These are phyloP conservation scores for Tuberolachnus salignus DNA, from an alignment of 2,888 invertebrate genomes.

Conservation along the genomic window DNA sequence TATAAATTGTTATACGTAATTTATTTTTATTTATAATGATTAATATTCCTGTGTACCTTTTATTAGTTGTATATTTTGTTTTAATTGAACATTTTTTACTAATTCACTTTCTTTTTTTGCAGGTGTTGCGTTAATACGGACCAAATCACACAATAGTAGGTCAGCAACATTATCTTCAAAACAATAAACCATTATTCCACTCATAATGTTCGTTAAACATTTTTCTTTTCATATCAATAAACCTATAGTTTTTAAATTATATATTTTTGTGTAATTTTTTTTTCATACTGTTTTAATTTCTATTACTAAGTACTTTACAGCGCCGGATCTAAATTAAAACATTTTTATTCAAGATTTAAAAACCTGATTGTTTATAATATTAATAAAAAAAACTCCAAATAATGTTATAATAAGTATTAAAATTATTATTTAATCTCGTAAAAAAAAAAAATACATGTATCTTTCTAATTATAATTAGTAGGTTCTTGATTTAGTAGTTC, in stretches of 20 bases:
- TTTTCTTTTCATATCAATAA: constrained; percentile 10
- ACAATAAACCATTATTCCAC: constrained; percentile 12
- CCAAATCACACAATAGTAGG: background rate
- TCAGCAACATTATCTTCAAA: constrained; percentile 25
- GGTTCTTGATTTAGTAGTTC: constrained; percentile 36
- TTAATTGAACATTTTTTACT: constrained; percentile 23
- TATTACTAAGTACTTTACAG: background rate
- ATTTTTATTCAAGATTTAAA: constrained; percentile 14
- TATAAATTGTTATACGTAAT: constrained; percentile 47
- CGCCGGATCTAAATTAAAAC: constrained; percentile 3
- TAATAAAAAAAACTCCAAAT: constrained; percentile 3
- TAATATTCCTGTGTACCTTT: constrained; percentile 16
- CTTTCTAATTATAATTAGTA: constrained; percentile 17
- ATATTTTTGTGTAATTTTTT: background rate
- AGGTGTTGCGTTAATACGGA: background rate
- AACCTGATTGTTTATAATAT: background rate
- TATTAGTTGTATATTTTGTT: constrained; percentile 1
- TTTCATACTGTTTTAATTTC: background rate
- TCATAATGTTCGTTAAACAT: constrained; percentile 29
- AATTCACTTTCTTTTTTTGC: constrained; percentile 36
- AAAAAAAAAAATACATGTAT: background rate
- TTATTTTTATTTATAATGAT: constrained; percentile 38
- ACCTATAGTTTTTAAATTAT: constrained; percentile 5
- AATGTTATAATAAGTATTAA: background rate
- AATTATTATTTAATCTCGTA: background rate